Conservation (phyloP, 2,888 invertebrate species). For the Boloria selene region DNA sequence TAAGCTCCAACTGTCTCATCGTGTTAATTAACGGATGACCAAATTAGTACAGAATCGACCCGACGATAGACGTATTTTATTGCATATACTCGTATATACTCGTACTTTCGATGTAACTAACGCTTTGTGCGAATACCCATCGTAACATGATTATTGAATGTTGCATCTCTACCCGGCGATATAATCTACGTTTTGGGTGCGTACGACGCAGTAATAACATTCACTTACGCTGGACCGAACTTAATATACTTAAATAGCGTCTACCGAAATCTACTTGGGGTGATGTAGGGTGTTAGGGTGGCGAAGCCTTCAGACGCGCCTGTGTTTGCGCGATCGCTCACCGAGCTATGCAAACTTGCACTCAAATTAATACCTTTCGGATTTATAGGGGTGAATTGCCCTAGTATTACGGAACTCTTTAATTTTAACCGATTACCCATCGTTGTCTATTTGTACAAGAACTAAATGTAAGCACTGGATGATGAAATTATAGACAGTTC, state of each 20-base stretch:
- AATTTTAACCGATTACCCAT: not conserved
- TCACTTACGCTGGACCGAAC: not conserved
- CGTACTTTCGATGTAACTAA: no score
- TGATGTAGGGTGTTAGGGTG: conserved; percentile 6
- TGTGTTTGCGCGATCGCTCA: conserved; percentile 31
- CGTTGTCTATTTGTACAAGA: not conserved
- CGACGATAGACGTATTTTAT: no score
- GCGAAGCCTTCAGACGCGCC: conserved; percentile 13
- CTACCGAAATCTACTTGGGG: conserved; percentile 5
- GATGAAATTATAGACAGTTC: no score
- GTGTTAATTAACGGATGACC: no score
- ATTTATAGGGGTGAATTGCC: conserved; percentile 13
- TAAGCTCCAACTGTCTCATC: no score
- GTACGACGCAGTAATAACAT: not conserved
- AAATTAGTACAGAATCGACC: no score
- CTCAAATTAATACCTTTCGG: conserved; percentile 20
- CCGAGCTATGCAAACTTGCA: conserved; percentile 29
- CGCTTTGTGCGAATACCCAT: no score
- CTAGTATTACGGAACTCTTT: not conserved
- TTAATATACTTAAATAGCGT: conserved; percentile 7
- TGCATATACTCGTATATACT: no score
- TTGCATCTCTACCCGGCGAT: no score
- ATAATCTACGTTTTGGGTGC: no score
- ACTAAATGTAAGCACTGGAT: no score
- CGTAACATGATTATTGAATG: no score